These are phyloP conservation scores for Brachionus rubens DNA, from an alignment of 1,140 invertebrate genomes.

Conservation along the genomic window DNA sequence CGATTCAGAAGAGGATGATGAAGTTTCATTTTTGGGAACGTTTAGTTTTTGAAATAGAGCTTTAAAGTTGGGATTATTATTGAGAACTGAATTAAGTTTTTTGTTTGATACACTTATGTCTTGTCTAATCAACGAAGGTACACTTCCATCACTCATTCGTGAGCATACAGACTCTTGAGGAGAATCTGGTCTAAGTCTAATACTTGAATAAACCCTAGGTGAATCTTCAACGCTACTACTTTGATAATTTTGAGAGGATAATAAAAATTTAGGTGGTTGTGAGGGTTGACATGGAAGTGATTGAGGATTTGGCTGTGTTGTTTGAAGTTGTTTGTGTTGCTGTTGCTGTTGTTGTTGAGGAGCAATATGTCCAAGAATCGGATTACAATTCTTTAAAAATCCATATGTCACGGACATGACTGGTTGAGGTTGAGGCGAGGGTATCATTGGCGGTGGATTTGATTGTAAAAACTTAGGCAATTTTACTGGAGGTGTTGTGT, in stretches of 20 bases:
- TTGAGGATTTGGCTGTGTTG: no score
- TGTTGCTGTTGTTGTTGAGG: no score
- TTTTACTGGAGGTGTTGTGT: neutral
- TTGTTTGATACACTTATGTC: neutral
- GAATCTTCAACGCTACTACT: neutral
- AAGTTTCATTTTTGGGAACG: neutral
- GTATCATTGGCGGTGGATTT: neutral
- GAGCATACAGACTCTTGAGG: conserved; percentile 39
- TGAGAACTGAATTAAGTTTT: neutral
- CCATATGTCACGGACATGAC: conserved; percentile 27
- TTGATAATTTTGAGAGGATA: neutral
- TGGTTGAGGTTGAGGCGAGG: neutral
- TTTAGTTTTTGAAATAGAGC: conserved; percentile 8
- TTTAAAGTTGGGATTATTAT: neutral
- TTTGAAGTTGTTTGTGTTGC: no score
- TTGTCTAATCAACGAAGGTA: neutral
- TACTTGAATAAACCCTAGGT: neutral
- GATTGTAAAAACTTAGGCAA: neutral
- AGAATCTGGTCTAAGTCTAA: neutral
- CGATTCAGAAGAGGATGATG: neutral
- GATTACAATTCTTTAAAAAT: conserved; percentile 8
- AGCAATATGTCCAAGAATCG: no score
- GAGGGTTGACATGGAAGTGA: no score
- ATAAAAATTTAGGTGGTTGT: neutral
- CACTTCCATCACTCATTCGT: conserved; percentile 38